These are phyloP conservation scores for Oophaga sylvatica DNA, from an alignment of 2,797 vertebrate genomes.

Conservation along the genomic window DNA sequence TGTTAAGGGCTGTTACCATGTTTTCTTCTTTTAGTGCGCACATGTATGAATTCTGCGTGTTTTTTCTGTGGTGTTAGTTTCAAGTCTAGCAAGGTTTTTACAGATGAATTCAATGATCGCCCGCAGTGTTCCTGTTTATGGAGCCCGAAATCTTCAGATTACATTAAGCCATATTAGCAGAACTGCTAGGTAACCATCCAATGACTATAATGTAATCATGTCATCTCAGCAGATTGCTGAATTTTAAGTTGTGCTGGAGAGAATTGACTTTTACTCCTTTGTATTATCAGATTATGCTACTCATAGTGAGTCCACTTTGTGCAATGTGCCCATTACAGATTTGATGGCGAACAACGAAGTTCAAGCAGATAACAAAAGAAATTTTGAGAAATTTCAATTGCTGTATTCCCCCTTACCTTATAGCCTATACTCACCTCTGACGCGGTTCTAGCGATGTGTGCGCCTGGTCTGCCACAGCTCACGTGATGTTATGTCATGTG, in stretches of 20 bases:
- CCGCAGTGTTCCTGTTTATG: neutral
- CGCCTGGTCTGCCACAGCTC: no score
- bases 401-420: no score
- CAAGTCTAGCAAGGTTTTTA: neutral
- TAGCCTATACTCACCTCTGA: no score
- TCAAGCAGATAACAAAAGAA: neutral
- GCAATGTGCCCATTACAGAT: neutral
- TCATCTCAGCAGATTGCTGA: neutral
- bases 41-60: neutral
- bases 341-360: neutral
- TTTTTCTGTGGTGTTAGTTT: neutral
- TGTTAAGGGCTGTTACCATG: neutral
- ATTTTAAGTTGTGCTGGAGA: neutral
- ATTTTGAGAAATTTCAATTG: neutral
- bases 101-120: neutral
- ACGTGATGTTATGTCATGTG: no score
- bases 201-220: neutral
- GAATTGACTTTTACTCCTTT: neutral
- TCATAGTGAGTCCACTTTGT: neutral
- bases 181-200: conserved; percentile 1
- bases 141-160: neutral
- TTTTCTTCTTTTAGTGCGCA: neutral
- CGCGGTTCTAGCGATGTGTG: no score
- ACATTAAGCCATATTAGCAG: neutral
- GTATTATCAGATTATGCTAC: neutral